Evolutionary conservation across 1,140 invertebrate species (phyloP).

Genomic region (Heliconius melpomene): DNA sequence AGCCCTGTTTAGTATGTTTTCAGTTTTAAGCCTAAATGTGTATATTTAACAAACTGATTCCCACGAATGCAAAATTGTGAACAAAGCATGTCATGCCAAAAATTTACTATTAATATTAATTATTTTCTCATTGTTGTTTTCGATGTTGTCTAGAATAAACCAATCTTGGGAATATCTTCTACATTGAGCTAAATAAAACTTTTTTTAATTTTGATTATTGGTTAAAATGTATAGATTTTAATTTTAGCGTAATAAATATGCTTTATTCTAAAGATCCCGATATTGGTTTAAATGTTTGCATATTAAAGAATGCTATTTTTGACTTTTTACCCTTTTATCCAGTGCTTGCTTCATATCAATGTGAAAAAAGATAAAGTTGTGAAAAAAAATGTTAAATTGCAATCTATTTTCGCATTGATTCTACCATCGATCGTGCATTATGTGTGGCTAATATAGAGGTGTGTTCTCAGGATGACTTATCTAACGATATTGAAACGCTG

Average conservation of each 20-base stretch:
- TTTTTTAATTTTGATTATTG: background rate
- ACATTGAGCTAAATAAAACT: background rate
- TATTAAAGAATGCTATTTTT: constrained; percentile 33
- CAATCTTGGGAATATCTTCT: constrained; percentile 8
- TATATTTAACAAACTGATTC: constrained; percentile 34
- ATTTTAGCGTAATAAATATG: background rate
- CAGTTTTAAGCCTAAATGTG: constrained; percentile 48
- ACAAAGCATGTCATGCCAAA: constrained; percentile 52
- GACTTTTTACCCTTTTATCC: constrained; percentile 32
- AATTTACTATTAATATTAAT: constrained; percentile 32
- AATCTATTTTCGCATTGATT: constrained; percentile 45
- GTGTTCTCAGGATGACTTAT: constrained; percentile 84
- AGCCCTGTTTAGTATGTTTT: constrained; percentile 22
- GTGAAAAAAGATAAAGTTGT: background rate
- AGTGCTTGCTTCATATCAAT: constrained; percentile 32
- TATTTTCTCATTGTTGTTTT: constrained; percentile 41
- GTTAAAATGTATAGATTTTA: background rate
- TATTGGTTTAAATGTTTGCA: constrained; percentile 21
- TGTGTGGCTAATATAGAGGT: constrained; percentile 64
- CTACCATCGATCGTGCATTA: constrained; percentile 32
- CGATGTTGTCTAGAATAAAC: constrained; percentile 31
- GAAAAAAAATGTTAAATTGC: background rate
- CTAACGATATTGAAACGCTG: constrained; percentile 85
- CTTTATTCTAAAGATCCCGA: constrained; percentile 4
- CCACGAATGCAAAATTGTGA: constrained; percentile 39